phyloP scores from a whole-genome alignment of 2,888 invertebrate species.

The Carabus problematicus region DNA sequence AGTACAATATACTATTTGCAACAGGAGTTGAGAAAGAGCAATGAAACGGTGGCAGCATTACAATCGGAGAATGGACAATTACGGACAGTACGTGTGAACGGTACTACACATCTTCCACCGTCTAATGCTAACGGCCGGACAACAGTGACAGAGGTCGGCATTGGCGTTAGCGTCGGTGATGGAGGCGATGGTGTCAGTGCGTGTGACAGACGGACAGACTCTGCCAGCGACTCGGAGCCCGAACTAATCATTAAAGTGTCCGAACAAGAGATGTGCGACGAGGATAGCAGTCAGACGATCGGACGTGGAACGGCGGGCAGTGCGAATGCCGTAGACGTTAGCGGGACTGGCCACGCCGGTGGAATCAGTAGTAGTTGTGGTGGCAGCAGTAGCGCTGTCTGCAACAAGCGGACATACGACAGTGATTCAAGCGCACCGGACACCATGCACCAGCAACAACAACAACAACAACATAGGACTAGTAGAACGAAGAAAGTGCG shows the following conservation, averaged over 20 bases:
- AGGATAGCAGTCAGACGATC: slow-evolving; percentile 27
- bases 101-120: slow-evolving; percentile 28
- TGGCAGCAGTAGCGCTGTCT: slow-evolving; percentile 55
- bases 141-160: slow-evolving; percentile 48
- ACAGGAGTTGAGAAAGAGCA: slow-evolving; percentile 87
- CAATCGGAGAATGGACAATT: slow-evolving; percentile 65
- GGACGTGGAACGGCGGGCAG: not conserved
- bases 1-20: slow-evolving; percentile 94
- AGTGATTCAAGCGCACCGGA: slow-evolving; percentile 59
- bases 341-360: not conserved
- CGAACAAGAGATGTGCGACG: slow-evolving; percentile 54
- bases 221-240: slow-evolving; percentile 53
- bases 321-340: slow-evolving; percentile 9
- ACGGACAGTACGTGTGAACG: slow-evolving; percentile 48
- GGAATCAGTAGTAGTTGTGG: slow-evolving; percentile 51
- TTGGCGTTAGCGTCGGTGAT: slow-evolving; percentile 30
- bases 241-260: slow-evolving; percentile 55
- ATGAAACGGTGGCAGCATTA: slow-evolving; percentile 70
- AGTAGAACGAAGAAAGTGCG: slow-evolving; percentile 70
- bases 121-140: slow-evolving; percentile 19
- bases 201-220: slow-evolving; percentile 50
- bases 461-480: slow-evolving; percentile 50
- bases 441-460: slow-evolving; percentile 50
- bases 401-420: slow-evolving; percentile 55
- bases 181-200: slow-evolving; percentile 49